These are phyloP conservation scores for Perca flavescens DNA, from an alignment of 2,113 vertebrate species.

Conservation along the genomic window DNA sequence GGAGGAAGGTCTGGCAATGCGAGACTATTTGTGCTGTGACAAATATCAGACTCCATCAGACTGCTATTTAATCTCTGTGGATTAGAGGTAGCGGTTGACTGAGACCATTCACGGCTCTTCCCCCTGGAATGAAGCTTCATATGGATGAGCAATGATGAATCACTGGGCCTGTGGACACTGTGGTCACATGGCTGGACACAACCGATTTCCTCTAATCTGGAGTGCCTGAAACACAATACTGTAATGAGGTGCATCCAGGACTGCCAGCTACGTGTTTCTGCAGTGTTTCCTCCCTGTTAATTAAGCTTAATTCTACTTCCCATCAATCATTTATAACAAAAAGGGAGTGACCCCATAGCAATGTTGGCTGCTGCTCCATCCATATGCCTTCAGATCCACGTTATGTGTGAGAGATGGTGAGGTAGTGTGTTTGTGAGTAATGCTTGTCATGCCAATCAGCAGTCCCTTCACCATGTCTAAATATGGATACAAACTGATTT, in stretches of 20 bases:
- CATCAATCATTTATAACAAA: conserved; percentile 63
- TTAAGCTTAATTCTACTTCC: conserved; percentile 60
- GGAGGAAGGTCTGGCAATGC: too few species aligned
- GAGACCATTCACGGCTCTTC: conserved; percentile 9
- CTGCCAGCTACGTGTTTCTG: conserved; percentile 41
- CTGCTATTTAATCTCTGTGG: background rate
- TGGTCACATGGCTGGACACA: conserved; percentile 46
- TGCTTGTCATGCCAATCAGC: conserved; percentile 44
- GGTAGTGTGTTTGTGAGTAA: conserved; percentile 9
- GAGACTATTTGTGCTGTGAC: background rate
- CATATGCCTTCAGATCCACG: conserved; percentile 16
- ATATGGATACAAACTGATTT: conserved; percentile 54
- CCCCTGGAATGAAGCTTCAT: conserved; percentile 25
- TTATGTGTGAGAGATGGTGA: background rate
- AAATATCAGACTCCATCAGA: background rate
- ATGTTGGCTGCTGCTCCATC: conserved; percentile 15
- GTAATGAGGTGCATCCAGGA: conserved; percentile 61
- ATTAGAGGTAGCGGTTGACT: background rate
- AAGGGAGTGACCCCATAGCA: conserved; percentile 8
- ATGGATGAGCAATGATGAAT: conserved; percentile 51
- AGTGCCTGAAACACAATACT: conserved; percentile 30
- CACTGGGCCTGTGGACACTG: conserved; percentile 28
- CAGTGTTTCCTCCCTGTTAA: conserved; percentile 44
- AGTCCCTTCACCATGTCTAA: conserved; percentile 36
- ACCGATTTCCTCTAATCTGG: conserved; percentile 56